Evolutionary conservation across 2,113 vertebrate species (phyloP).

Genomic region (Chunga burmeisteri): DNA sequence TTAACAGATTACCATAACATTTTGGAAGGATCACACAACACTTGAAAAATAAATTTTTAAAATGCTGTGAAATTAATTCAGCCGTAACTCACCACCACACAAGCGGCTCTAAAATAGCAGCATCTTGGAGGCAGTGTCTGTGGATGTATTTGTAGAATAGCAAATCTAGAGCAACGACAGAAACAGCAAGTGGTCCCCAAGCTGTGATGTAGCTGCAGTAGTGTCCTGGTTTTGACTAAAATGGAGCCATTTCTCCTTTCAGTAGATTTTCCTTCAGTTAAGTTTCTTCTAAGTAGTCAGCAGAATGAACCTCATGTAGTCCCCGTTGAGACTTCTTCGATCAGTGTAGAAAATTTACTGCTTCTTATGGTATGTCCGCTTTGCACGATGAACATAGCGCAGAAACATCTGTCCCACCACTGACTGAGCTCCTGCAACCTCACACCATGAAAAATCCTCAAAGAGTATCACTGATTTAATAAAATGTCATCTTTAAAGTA

Average conservation of each 20-base stretch:
- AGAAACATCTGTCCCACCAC: neutral
- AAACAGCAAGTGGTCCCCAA: neutral
- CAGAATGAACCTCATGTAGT: neutral
- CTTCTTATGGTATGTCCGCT: neutral
- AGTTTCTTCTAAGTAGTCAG: neutral
- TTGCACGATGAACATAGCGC: accelerated
- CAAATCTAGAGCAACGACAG: neutral
- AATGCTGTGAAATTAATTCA: constrained; percentile 31
- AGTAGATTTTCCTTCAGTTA: no score
- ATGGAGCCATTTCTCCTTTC: no score
- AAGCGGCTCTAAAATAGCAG: neutral
- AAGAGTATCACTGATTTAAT: neutral
- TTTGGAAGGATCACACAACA: constrained; percentile 37
- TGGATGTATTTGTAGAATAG: neutral
- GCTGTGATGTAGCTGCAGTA: neutral
- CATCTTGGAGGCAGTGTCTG: neutral
- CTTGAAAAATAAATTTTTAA: constrained; percentile 30
- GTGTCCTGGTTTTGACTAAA: no score
- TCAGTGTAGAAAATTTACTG: neutral
- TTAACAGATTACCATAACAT: constrained; percentile 49
- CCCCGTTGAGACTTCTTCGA: neutral
- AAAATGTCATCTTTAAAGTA: neutral
- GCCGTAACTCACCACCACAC: neutral
- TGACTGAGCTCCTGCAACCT: neutral
- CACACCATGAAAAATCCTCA: neutral